Base-by-base conservation (phyloP, 2,797 vertebrate species). In the Lagocephalus sceleratus region DNA sequence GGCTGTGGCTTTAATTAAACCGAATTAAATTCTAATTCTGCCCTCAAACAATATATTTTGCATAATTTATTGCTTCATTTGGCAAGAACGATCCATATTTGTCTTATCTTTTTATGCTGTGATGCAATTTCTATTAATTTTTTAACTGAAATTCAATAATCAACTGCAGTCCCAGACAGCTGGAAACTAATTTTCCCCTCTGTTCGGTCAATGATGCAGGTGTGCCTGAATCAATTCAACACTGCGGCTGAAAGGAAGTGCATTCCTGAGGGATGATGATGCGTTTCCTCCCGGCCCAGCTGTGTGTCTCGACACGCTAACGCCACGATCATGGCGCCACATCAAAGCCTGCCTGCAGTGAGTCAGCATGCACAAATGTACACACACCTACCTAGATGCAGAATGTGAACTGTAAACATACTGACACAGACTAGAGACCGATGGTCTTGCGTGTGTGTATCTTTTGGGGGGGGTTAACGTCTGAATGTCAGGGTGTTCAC, bases 251-350 rank as follows among this genome's bases (percentile, higher is more conserved):
- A 82, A 56, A 76, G 80, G 83, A 90, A 85, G 75, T 32, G 62
- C 83, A 87, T 87, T 87, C 85, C 84, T 76, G 67, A 82, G 64
- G 39, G 70, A 78, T 87, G 85, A 84, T 84, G 79, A 85, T 84
- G 79, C 76, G 66, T 68, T 87, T 85, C 81, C 88, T 86, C 71
- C 66, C 63, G 0, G 74, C 74, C 59, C 51, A 17, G 64, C 71
- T 71, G 77, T 82, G 66, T 79, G 86, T 75, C 77, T 75, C 65
- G 79, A 88, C 86, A 88, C 52, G 74, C 82, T 6, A 66, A 76
- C 59, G 70, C 69, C 26, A 68, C 72, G 85, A 85, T 89, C 82
- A 88, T 49, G 41, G n/a, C 3, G 2, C 71, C 66, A 80, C 84
- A 88, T 87, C 84, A 88, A 87, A 89, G 69, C 63, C 64, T 21